Conservation (phyloP, 2,888 invertebrate species). For the Magallana nippona region DNA sequence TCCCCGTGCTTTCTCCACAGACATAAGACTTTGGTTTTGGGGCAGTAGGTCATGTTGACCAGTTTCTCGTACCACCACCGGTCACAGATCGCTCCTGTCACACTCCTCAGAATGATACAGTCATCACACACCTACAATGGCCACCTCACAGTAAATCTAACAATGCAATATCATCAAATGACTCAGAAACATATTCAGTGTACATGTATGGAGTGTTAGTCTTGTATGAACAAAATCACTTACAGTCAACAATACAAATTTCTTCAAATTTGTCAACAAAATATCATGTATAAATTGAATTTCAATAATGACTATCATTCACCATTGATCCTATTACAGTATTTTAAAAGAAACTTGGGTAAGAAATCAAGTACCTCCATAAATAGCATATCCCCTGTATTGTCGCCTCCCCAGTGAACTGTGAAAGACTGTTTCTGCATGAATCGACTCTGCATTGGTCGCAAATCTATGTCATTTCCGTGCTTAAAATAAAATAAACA, state of each 20-base stretch:
- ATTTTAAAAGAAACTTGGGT: too few relatives aligned
- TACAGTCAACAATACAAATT: too few relatives aligned
- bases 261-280: not conserved
- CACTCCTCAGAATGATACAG: slow-evolving; percentile 83
- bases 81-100: slow-evolving; percentile 82
- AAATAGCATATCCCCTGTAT: slow-evolving; percentile 86
- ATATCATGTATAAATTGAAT: not conserved
- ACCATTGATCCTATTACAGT: not conserved
- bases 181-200: not conserved
- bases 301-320: not conserved
- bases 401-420: slow-evolving; percentile 96
- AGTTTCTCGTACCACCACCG: slow-evolving; percentile 99
- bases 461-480: slow-evolving; percentile 98
- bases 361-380: slow-evolving; percentile 80
- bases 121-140: slow-evolving; percentile 94
- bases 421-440: slow-evolving; percentile 98
- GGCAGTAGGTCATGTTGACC: slow-evolving; percentile 99
- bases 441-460: slow-evolving; percentile 95
- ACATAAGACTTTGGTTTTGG: slow-evolving; percentile 97
- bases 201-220: not conserved
- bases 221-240: too few relatives aligned
- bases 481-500: slow-evolving; percentile 84
- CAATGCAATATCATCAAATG: not conserved
- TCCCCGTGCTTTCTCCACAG: slow-evolving; percentile 94
- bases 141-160: not conserved